Evolutionary conservation across 1,140 invertebrate species (phyloP).

Genomic region (Argopecten irradians): DNA sequence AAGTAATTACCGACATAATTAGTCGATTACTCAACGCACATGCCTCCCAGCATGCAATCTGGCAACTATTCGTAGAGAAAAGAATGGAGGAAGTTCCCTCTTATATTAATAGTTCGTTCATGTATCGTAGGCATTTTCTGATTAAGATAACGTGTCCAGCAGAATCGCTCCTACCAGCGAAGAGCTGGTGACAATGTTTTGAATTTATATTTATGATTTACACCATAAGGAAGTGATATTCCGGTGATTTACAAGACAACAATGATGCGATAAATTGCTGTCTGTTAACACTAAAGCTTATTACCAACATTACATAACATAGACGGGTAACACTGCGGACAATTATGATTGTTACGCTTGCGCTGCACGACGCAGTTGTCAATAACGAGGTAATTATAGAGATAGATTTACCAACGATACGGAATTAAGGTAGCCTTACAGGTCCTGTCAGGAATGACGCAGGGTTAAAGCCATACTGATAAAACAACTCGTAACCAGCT

Average conservation of each 20-base stretch:
- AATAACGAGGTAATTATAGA: too few species aligned
- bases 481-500: too few species aligned
- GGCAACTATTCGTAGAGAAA: background rate
- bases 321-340: too few species aligned
- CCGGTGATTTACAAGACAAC: background rate
- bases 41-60: constrained; percentile 6
- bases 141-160: background rate
- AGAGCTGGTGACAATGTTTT: background rate
- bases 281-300: background rate
- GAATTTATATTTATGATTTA: background rate
- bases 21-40: constrained; percentile 20
- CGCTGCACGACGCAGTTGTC: too few species aligned
- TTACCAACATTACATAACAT: background rate
- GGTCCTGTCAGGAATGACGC: too few species aligned
- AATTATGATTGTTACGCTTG: too few species aligned
- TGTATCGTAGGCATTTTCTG: background rate
- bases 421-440: too few species aligned
- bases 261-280: background rate
- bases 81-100: background rate
- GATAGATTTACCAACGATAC: too few species aligned
- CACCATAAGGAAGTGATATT: background rate
- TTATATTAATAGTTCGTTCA: background rate
- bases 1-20: constrained; percentile 17
- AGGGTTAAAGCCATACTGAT: too few species aligned
- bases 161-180: background rate